Base-by-base conservation (phyloP, 2,888 invertebrate genomes). In the Cosmorhoe ocellata region DNA sequence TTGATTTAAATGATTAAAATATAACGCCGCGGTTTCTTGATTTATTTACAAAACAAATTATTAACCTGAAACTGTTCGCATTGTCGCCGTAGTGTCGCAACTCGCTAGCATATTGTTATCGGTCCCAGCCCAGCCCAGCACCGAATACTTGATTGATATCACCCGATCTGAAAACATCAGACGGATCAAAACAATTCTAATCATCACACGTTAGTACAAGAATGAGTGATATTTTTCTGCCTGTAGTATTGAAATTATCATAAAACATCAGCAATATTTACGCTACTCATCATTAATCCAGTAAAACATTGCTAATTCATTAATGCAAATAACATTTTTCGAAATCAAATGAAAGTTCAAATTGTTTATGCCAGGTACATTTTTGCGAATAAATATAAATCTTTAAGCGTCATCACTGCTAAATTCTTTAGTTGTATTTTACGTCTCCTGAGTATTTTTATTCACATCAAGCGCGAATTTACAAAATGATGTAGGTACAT, bases 401-500 rank as follows among this genome's bases (percentile, higher is more conserved):
- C 22, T 40, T 22, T 13, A 36, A 42, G 41, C 48, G 48, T 48
- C 41, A 48, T 36, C 22, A 30, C 12, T 12, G 13, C 13, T 30
- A 24, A 44, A 44, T 44, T 44, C 44, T 36, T 24, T 1, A 14
- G 5, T 33, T 34, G 14, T 33, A 11, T 33, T 42, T 42, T 36
- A 12, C n/a, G 18, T 27, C 24, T 52, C 44, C 43, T 44, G 14
- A 43, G 31, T 46, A 46, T 51, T 48, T 56, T 38, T 40, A 43
- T 39, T 32, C 13, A 38, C 36, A 37, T 38, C 43, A 13, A 34
- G 39, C 38, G 39, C 30, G 42, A 50, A 18, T 43, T 57, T 48
- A 41, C 40, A 37, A 33, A 45, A 63, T 65, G 52, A 51, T 77
- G 67, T n/a, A n/a, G n/a, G n/a, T 72, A 76, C 70, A 78, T 82